Evolutionary conservation across 2,888 invertebrate genomes (phyloP).

Genomic region (Polietes domitor): DNA sequence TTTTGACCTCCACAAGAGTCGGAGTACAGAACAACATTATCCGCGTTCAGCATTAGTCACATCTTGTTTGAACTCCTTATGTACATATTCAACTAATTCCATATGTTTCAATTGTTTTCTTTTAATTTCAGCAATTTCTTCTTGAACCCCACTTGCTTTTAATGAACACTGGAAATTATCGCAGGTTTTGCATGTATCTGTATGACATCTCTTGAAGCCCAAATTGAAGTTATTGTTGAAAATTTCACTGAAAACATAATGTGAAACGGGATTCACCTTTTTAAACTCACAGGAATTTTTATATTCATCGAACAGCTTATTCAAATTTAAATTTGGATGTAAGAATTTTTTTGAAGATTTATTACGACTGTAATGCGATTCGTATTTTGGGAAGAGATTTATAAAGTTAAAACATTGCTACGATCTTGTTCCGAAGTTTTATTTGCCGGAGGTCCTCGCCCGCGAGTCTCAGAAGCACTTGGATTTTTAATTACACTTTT

Average conservation of each 20-base stretch:
- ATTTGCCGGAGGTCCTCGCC: not conserved
- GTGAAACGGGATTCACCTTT: slow-evolving; percentile 21
- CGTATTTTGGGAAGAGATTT: slow-evolving; percentile 11
- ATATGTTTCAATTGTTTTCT: slow-evolving; percentile 18
- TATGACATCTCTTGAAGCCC: slow-evolving; percentile 18
- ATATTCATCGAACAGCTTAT: slow-evolving; percentile 25
- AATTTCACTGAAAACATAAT: slow-evolving; percentile 20
- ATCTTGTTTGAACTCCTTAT: slow-evolving; percentile 31
- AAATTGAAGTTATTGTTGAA: slow-evolving; percentile 27
- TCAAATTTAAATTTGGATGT: slow-evolving; percentile 37
- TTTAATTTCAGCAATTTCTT: slow-evolving; percentile 6
- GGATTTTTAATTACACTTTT: slow-evolving; percentile 15
- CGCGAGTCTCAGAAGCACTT: slow-evolving; percentile 13
- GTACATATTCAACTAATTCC: slow-evolving; percentile 20
- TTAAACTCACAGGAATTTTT: slow-evolving; percentile 28
- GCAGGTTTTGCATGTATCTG: slow-evolving; percentile 32
- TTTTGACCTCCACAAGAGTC: slow-evolving; percentile 33
- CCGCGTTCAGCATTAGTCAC: slow-evolving; percentile 15
- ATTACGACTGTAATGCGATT: slow-evolving; percentile 24
- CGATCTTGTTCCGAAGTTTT: slow-evolving; percentile 12
- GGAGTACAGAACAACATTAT: slow-evolving; percentile 38
- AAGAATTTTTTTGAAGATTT: slow-evolving; percentile 28
- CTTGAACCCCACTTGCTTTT: slow-evolving; percentile 20
- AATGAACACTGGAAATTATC: slow-evolving; percentile 3
- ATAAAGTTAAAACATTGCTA: slow-evolving; percentile 5